Evolutionary conservation across 2,888 invertebrate genomes (phyloP), one percentile per base, ranked within the genome.

Genomic region (Piscicola geometra): DNA sequence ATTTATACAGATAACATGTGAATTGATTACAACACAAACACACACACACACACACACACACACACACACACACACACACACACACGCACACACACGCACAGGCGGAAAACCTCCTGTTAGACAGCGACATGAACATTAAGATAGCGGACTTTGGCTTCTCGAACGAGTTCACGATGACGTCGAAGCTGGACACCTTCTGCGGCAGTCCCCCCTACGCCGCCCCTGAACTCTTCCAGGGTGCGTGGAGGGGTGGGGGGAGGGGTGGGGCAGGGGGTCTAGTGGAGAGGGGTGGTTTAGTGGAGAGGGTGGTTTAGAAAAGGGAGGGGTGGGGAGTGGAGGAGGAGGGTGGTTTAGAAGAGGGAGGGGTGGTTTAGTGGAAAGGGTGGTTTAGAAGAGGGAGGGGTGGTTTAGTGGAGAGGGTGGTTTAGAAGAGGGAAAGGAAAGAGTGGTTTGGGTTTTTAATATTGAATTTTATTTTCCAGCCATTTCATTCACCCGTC

Each of bases 101-200:
- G 91, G 99, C 99, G 86, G 99, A 99, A 89, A 99, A 99, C 88
- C 90, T 99, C 83, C 89, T 99, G 82, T 88, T 99, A 86, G 99
- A 99, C 89, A 93, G 94, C 86, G 99, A 99, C 88, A 95, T 99
- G 94, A 99, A 99, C 88, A 99, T 99, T 83, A 99, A 99, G 89
- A 99, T 99, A 84, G 99, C 99, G 69, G 99, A 99, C 88, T 98
- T 98, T 87, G 98, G 98, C 79, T 98, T 98, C 89, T 96, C 96
- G 83, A 98, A 98, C 88, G 97, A 98, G 89, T 98, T 97, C 89
- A 95, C 94, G 78, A 94, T 94, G 76, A 99, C 99, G 82, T 96
- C 93, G 84, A 99, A 99, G 87, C 89, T 99, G 84, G 99, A 99
- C 87, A 99, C 99, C 52, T 99, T 99, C 88, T 99, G 99, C 87